These are phyloP conservation scores for Egretta garzetta DNA, from an alignment of 2,113 vertebrate species.

Conservation along the genomic window DNA sequence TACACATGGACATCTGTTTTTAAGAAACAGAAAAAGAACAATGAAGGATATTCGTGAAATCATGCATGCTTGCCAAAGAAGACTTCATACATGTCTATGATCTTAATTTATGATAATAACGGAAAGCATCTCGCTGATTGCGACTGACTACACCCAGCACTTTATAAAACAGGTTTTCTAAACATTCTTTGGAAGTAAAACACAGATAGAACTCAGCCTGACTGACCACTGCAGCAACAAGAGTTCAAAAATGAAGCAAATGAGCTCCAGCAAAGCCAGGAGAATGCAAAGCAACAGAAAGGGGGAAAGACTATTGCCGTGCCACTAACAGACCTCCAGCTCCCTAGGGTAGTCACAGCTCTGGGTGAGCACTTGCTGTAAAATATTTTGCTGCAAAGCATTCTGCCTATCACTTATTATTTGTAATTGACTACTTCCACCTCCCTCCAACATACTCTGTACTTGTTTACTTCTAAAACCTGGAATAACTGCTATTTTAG, in stretches of 20 bases:
- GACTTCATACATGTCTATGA: neutral
- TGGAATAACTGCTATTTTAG: neutral
- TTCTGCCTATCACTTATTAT: neutral
- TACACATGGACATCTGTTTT: constrained; percentile 6
- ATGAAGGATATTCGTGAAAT: constrained; percentile 23
- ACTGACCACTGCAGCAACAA: neutral
- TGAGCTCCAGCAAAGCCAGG: neutral
- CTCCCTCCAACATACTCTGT: neutral
- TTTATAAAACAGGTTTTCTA: neutral
- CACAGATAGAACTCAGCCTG: neutral
- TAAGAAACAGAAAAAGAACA: constrained; percentile 19
- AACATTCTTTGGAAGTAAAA: neutral
- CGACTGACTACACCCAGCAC: neutral
- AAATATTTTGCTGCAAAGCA: neutral
- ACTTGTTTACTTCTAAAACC: neutral
- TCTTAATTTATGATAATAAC: neutral
- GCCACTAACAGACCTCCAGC: neutral
- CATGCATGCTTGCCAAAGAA: neutral
- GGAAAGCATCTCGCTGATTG: neutral
- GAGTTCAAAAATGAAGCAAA: neutral
- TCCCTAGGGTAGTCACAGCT: neutral
- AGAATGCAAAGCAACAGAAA: neutral
- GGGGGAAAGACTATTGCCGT: neutral
- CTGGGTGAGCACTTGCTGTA: neutral
- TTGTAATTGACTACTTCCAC: neutral